These are phyloP conservation scores for Trissolcus japonicus DNA, from an alignment of 2,888 invertebrate genomes.

Conservation along the genomic window DNA sequence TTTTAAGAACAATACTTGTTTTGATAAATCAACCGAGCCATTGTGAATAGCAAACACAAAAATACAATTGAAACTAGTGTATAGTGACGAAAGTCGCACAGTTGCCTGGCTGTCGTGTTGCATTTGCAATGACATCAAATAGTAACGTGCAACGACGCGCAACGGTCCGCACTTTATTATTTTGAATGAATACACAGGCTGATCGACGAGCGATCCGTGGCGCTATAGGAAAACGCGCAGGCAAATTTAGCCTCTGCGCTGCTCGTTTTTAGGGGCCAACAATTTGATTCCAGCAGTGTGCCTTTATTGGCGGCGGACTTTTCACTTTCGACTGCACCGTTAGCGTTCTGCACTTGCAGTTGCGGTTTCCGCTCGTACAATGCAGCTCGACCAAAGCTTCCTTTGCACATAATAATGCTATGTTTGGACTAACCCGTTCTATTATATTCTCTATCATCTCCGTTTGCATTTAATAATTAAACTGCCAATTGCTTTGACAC, in stretches of 20 bases:
- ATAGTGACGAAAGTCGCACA: constrained; percentile 9
- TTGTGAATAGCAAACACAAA: too few species aligned
- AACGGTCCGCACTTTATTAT: constrained; percentile 65
- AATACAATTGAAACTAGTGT: constrained; percentile 6
- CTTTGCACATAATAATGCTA: constrained; percentile 32
- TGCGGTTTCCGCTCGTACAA: constrained; percentile 62
- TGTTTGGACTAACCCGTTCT: constrained; percentile 26
- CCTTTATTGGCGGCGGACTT: constrained; percentile 50
- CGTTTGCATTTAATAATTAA: constrained; percentile 12
- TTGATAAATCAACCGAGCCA: too few species aligned
- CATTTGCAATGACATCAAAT: constrained; percentile 66
- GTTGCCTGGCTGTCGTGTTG: constrained; percentile 43
- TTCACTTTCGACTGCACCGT: constrained; percentile 35
- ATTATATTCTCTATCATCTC: constrained; percentile 10
- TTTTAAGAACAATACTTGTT: too few species aligned
- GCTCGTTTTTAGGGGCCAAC: constrained; percentile 62
- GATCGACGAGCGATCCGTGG: constrained; percentile 24
- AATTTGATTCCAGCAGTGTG: constrained; percentile 54
- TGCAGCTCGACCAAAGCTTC: constrained; percentile 14
- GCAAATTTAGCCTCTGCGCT: constrained; percentile 59
- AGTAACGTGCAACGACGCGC: constrained; percentile 63
- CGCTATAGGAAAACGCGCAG: not conserved
- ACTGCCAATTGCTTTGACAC: too few species aligned
- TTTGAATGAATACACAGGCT: constrained; percentile 55
- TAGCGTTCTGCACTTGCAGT: constrained; percentile 65